Base-by-base conservation (phyloP, 1,140 invertebrate species). In the Drosophila parvula region DNA sequence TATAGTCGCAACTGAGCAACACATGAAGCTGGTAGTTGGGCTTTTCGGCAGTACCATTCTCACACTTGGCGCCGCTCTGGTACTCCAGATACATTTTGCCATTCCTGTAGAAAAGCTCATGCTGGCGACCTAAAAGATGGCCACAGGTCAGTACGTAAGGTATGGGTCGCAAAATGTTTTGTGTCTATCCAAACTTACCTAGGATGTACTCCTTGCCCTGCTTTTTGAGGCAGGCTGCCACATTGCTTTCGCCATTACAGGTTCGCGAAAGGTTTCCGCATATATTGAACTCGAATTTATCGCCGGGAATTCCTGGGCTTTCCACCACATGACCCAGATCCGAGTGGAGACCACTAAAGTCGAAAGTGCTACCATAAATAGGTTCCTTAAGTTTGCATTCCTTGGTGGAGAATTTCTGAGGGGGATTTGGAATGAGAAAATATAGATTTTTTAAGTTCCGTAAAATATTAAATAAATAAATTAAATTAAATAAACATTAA, bases 251-350 rank as follows among this genome's bases (percentile, higher is more conserved):
- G 8, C 74, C 78, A 50, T 86, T 76, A 41, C 91, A 92, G 16
- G 62, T 79, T 27, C 63, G 69, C 0, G 75, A 74, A 12, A 91
- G 53, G 50, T 89, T 90, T 12, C 89, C 70, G 55, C 91, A 92
- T 3, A 92, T 32, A 43, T 92, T 92, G 45, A 92, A 92, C 50
- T 91, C 83, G 28, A 92, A 90, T 11, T 61, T 68, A 41, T 88
- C 83, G n/a, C 47, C 50, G 32, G 68, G 63, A 45, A 60, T 58
- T 41, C 55, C 55, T 0, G 32, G 32, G 41, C 81, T 74, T 5
- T 74, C 47, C 4, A 81, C 64, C 10, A 75, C 69, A 59, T 90
- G 89, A 3, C 74, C 91, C 50, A 92, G 53, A 14, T 91, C 90
- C 22, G 91, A 90, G 11, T 40, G 78, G 12, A 92, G 65, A 8